Conservation (phyloP, 2,888 invertebrate genomes). For the Eurois occulta region DNA sequence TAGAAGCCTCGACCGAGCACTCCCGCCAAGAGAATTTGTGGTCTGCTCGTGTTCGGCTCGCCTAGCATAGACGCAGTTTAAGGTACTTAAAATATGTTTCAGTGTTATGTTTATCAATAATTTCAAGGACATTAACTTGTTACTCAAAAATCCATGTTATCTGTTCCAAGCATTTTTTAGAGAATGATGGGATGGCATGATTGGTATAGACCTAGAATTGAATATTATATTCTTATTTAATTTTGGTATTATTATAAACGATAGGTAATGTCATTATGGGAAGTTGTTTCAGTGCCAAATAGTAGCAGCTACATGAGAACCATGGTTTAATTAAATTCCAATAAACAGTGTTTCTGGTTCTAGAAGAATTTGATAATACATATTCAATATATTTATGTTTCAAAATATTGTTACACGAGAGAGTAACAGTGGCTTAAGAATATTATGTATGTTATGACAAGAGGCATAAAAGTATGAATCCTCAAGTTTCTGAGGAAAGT, state of each 20-base stretch:
- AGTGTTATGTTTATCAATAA: slow-evolving; percentile 27
- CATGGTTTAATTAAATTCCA: not conserved
- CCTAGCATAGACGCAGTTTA: too few species aligned
- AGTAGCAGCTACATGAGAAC: slow-evolving; percentile 41
- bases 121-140: slow-evolving; percentile 6
- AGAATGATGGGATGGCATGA: slow-evolving; percentile 10
- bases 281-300: slow-evolving; percentile 78
- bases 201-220: slow-evolving; percentile 30
- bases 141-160: slow-evolving; percentile 5
- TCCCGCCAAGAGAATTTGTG: too few species aligned
- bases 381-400: too few species aligned
- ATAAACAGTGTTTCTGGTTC: not conserved
- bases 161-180: not conserved
- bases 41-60: too few species aligned
- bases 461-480: not conserved
- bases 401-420: not conserved
- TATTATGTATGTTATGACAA: not conserved
- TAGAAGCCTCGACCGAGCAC: too few species aligned
- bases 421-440: not conserved
- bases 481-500: not conserved
- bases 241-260: slow-evolving; percentile 46
- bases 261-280: slow-evolving; percentile 76
- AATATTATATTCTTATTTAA: slow-evolving; percentile 7
- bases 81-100: slow-evolving; percentile 7
- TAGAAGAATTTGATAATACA: not conserved